Percentiles rank a stretch among this genome's conserved stretches.
Conservation (phyloP, 2,113 vertebrate species). For the Apeltes quadracus region DNA sequence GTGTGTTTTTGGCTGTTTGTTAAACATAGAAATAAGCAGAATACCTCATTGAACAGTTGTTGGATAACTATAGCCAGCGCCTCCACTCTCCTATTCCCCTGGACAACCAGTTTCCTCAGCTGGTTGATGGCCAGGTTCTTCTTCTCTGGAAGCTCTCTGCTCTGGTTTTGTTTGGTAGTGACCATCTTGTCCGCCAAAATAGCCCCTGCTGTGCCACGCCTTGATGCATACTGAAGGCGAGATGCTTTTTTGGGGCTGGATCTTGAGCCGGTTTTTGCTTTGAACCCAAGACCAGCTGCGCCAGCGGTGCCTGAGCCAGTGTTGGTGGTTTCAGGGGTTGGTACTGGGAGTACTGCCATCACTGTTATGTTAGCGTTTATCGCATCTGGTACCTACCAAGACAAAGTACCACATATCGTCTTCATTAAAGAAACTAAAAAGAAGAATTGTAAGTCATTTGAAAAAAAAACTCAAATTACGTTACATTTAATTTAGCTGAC, state of each 20-base stretch:
- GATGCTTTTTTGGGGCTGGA: constrained; percentile 42
- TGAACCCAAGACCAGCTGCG: constrained; percentile 6
- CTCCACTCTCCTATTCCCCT: constrained; percentile 70
- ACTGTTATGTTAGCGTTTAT: constrained; percentile 28
- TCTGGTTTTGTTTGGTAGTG: constrained; percentile 42
- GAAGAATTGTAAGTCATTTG: not conserved
- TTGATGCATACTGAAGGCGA: constrained; percentile 33
- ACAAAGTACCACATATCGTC: not conserved
- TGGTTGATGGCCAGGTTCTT: constrained; percentile 66
- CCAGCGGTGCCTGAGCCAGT: constrained; percentile 8
- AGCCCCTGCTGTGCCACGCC: not conserved
- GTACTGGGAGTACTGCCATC: constrained; percentile 9
- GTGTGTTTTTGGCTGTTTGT: not conserved
- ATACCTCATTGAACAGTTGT: constrained; percentile 72
- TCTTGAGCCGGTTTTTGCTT: constrained; percentile 37
- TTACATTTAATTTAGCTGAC: too few species aligned
- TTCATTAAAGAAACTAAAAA: not conserved
- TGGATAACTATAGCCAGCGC: constrained; percentile 74
- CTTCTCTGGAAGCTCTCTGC: constrained; percentile 63
- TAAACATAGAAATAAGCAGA: not conserved
- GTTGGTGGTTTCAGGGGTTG: constrained; percentile 13
- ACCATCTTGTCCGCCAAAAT: not conserved
- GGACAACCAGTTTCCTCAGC: constrained; percentile 66
- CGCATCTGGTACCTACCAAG: constrained; percentile 42
- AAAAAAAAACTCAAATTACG: not conserved